Base-by-base conservation (phyloP, 2,888 invertebrate species). In the Pecten maximus region DNA sequence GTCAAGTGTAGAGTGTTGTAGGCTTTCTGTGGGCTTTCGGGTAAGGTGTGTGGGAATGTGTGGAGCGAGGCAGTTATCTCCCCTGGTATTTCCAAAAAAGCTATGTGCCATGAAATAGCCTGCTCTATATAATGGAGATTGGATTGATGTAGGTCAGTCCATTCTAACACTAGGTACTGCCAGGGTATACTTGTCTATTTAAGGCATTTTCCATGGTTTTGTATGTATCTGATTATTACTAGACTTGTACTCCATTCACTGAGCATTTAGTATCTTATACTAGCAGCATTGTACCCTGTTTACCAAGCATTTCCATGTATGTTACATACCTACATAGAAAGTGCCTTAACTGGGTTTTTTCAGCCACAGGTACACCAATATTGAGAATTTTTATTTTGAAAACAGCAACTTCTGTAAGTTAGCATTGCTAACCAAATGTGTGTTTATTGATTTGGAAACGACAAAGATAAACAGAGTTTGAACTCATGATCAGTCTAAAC, bases 31-130 rank as follows among this genome's bases (percentile, higher is more conserved):
- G 74, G 74, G 35, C 74, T 74, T 74, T 74, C 35, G 35, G 74
- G 6, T 74, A 35, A 15, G 3, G 35, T 74, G 74, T 74, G 28
- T 35, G 74, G 28, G 74, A 44, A 12, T 74, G 74, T 35, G 74
- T 74, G 74, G 74, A 74, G 74, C 54, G n/a, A 54, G 54, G 23
- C 23, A 54, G 74, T 74, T 74, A 74, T 35, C 74, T 74, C 74
- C 74, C 74, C 74, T 74, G 54, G 54, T 54, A 54, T 54, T 74
- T 28, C 74, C 35, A 35, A 35, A 74, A 28, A 35, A 74, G 54
- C 54, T 74, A 35, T 74, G 74, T 74, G 74, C 74, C 74, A 74
- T 74, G 19, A 28, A 12, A 28, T 74, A 35, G 74, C 8, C 74
- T 4, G 74, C 74, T 35, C 74, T 28, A 10, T 74, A 28, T 74